phyloP scores from a whole-genome alignment of 1,140 invertebrate genomes.

The Drusus annulatus region DNA sequence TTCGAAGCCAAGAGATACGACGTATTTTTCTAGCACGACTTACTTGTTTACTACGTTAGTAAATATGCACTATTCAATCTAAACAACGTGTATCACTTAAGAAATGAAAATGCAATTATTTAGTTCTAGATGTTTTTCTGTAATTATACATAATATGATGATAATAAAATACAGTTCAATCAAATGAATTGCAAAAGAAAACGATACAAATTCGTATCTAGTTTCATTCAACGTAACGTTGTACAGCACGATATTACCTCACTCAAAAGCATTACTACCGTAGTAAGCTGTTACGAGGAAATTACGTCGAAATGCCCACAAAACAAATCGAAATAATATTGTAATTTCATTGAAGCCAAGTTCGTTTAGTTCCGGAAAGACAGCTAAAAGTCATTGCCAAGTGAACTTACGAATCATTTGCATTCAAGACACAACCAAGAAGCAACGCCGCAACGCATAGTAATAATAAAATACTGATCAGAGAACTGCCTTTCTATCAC shows the following conservation, averaged over 20 bases:
- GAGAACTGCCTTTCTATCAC: background rate
- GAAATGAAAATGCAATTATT: too few species aligned
- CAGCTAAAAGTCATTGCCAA: conserved; percentile 19
- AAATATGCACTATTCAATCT: too few species aligned
- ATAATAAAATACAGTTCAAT: too few species aligned
- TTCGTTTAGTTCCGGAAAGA: background rate
- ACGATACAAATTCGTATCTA: too few species aligned
- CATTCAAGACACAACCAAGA: conserved; percentile 8
- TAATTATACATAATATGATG: too few species aligned
- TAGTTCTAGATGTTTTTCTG: too few species aligned
- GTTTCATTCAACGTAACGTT: too few species aligned
- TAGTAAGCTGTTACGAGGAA: background rate
- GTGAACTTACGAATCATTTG: background rate
- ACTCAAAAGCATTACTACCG: background rate
- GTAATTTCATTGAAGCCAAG: conserved; percentile 31
- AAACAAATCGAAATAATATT: conserved; percentile 43
- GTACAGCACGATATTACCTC: background rate
- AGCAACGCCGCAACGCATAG: background rate
- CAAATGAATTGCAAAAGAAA: too few species aligned
- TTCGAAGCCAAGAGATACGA: too few species aligned
- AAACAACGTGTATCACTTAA: too few species aligned
- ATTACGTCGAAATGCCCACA: conserved; percentile 2
- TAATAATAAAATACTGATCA: background rate
- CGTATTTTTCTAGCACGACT: too few species aligned
- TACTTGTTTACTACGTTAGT: too few species aligned